Conservation (phyloP, 2,888 invertebrate genomes). For the Tanytarsus gracilentus region DNA sequence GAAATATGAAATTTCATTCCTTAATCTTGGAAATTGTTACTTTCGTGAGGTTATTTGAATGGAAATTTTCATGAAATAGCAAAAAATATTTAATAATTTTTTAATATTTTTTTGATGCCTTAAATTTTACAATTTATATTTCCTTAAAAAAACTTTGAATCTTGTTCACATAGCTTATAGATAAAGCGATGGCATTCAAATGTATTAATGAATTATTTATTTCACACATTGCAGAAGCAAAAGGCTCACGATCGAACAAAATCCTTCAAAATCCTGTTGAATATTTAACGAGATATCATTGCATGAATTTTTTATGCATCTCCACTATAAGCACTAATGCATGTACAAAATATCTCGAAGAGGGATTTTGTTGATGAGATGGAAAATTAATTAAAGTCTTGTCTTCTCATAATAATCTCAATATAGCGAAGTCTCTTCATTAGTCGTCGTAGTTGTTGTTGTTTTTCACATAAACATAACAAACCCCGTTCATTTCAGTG, state of each 20-base stretch:
- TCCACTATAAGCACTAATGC: no score
- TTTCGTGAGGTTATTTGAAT: background rate
- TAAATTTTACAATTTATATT: no score
- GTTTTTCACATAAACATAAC: background rate
- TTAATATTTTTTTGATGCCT: no score
- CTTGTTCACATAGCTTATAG: no score
- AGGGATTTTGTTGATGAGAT: no score
- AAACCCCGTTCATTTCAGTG: background rate
- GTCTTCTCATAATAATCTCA: background rate
- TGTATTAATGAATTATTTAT: constrained; percentile 9
- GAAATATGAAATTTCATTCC: background rate
- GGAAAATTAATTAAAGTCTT: constrained; percentile 5
- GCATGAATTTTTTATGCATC: background rate
- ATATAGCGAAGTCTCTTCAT: background rate
- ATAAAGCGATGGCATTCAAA: background rate
- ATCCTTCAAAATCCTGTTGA: background rate
- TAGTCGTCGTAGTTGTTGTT: background rate
- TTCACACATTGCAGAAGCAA: background rate
- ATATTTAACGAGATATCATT: background rate
- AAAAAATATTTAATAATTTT: no score
- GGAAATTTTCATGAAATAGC: background rate
- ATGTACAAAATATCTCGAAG: no score
- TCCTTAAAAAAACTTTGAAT: no score
- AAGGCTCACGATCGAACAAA: background rate
- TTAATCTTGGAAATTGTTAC: background rate